Conservation (phyloP, 2,888 invertebrate genomes). For the Clusia tigrina region DNA sequence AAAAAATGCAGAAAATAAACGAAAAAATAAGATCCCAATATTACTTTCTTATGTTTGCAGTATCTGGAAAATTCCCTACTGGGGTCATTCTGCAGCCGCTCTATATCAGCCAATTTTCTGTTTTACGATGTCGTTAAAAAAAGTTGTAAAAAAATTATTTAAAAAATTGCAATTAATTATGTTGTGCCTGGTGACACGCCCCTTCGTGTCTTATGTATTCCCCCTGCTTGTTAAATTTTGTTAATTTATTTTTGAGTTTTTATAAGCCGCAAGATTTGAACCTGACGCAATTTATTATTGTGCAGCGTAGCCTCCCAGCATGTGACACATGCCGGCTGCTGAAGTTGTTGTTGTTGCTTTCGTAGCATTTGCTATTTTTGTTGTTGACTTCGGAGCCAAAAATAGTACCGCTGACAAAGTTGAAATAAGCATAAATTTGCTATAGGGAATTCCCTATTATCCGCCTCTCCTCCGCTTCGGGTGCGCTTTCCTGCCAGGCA, state of each 20-base stretch:
- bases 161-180: conserved; percentile 51
- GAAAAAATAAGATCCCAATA: too few species aligned
- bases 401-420: background rate
- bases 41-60: too few species aligned
- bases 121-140: conserved; percentile 18
- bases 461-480: background rate
- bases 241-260: conserved; percentile 38
- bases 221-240: background rate
- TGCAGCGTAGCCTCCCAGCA: conserved; percentile 39
- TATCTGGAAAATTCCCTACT: too few species aligned
- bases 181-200: conserved; percentile 35
- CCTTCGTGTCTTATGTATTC: background rate
- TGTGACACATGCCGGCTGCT: too few species aligned
- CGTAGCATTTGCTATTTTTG: background rate
- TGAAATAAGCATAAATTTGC: conserved; percentile 1
- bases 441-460: conserved; percentile 1
- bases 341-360: background rate
- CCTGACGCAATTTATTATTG: conserved; percentile 57
- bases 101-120: conserved; percentile 49
- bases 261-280: conserved; percentile 50
- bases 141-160: too few species aligned
- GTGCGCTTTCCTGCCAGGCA: background rate
- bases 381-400: background rate
- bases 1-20: too few species aligned
- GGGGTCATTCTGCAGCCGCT: too few species aligned